Evolutionary conservation across 2,888 invertebrate genomes (phyloP).

Genomic region (Trachelus tabidus): DNA sequence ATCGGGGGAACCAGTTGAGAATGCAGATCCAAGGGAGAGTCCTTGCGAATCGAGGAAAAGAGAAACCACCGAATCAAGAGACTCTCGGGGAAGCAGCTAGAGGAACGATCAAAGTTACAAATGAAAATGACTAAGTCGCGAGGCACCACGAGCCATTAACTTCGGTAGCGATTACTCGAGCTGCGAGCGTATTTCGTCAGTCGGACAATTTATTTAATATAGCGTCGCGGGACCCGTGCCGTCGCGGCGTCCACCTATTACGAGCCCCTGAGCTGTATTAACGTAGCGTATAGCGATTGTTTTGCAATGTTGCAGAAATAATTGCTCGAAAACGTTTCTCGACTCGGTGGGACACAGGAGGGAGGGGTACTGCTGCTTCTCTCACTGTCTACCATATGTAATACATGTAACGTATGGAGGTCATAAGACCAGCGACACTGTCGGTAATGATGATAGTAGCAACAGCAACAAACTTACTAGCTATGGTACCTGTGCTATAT

Average conservation of each 20-base stretch:
- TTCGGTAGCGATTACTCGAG: background rate
- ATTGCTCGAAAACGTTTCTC: conserved; percentile 57
- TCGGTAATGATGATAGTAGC: background rate
- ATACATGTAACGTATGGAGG: background rate
- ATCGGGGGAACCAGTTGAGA: background rate
- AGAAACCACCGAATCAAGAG: background rate
- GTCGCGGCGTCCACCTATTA: conserved; percentile 32
- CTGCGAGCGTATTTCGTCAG: conserved; percentile 35
- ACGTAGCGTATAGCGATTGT: conserved; percentile 48
- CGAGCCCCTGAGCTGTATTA: conserved; percentile 11
- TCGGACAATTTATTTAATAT: conserved; percentile 46
- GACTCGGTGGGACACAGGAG: conserved; percentile 27
- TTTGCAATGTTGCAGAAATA: conserved; percentile 63
- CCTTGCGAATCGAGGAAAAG: background rate
- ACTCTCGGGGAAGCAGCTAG: background rate
- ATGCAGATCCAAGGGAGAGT: background rate
- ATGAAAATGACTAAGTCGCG: background rate
- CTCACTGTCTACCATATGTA: conserved; percentile 1
- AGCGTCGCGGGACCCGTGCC: conserved; percentile 33
- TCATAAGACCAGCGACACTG: background rate
- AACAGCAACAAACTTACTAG: background rate
- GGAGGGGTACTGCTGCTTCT: conserved; percentile 13
- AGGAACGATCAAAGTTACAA: background rate
- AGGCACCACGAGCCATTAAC: background rate
- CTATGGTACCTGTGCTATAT: background rate